These are phyloP conservation scores for Manacus vitellinus DNA, from an alignment of 2,113 vertebrate genomes.

Conservation along the genomic window DNA sequence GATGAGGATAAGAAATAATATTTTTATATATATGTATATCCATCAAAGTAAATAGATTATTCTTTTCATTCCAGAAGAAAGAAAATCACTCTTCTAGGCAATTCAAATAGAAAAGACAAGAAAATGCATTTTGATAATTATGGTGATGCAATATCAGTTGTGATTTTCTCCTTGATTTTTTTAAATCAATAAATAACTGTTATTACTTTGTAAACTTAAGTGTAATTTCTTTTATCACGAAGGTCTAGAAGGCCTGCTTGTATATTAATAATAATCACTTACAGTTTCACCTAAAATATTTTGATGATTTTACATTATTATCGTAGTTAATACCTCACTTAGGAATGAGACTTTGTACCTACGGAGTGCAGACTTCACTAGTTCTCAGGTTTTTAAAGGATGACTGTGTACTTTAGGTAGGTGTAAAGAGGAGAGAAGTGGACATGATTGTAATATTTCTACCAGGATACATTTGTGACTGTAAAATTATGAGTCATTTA, in stretches of 20 bases:
- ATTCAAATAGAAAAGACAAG: neutral
- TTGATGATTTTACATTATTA: neutral
- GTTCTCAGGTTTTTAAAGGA: neutral
- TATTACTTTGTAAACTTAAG: neutral
- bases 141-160: neutral
- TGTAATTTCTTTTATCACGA: neutral
- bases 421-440: neutral
- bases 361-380: rapidly evolving
- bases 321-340: neutral
- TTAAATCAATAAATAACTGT: neutral
- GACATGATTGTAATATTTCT: neutral
- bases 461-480: neutral
- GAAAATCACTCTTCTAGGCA: neutral
- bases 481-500: neutral
- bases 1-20: neutral
- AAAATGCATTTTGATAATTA: neutral
- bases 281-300: neutral
- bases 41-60: neutral
- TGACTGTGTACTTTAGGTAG: neutral
- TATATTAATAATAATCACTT: neutral
- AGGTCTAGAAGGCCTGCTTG: neutral
- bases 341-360: neutral
- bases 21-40: neutral
- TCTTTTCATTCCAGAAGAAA: slow-evolving; percentile 8
- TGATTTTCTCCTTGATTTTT: neutral